These are phyloP conservation scores for Apogon talboti DNA, from an alignment of 2,797 vertebrate genomes.

Conservation along the genomic window DNA sequence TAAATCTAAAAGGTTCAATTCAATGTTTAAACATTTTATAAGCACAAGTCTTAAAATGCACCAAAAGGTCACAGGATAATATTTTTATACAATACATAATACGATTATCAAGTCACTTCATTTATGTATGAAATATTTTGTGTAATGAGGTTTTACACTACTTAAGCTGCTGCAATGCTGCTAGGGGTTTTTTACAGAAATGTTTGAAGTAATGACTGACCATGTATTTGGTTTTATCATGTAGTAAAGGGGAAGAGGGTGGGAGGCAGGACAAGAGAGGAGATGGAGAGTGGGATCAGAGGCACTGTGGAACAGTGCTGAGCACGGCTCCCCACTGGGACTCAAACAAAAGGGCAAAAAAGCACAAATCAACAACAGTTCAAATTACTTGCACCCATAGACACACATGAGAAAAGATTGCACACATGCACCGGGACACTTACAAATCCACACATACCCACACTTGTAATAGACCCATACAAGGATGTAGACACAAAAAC, in stretches of 20 bases:
- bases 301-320: conserved; percentile 34
- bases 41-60: conserved; percentile 54
- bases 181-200: conserved; percentile 39
- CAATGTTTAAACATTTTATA: conserved; percentile 63
- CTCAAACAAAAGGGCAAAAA: conserved; percentile 50
- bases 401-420: conserved; percentile 8
- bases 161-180: conserved; percentile 46
- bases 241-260: conserved; percentile 30
- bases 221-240: conserved; percentile 42
- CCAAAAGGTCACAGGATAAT: conserved; percentile 63
- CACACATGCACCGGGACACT: conserved; percentile 26
- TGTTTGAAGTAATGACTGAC: conserved; percentile 46
- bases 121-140: conserved; percentile 62
- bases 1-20: conserved; percentile 55
- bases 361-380: conserved; percentile 46
- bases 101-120: conserved; percentile 51
- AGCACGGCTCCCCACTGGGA: conserved; percentile 49
- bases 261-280: neutral
- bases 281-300: conserved; percentile 28
- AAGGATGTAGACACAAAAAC: conserved; percentile 56
- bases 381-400: conserved; percentile 37
- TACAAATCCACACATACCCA: conserved; percentile 32
- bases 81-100: conserved; percentile 56
- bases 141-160: conserved; percentile 50
- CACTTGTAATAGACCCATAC: conserved; percentile 44